Percentiles rank a stretch among this genome's conserved stretches.
Conservation (phyloP, 2,888 invertebrate genomes). For the Lingula anatina region DNA sequence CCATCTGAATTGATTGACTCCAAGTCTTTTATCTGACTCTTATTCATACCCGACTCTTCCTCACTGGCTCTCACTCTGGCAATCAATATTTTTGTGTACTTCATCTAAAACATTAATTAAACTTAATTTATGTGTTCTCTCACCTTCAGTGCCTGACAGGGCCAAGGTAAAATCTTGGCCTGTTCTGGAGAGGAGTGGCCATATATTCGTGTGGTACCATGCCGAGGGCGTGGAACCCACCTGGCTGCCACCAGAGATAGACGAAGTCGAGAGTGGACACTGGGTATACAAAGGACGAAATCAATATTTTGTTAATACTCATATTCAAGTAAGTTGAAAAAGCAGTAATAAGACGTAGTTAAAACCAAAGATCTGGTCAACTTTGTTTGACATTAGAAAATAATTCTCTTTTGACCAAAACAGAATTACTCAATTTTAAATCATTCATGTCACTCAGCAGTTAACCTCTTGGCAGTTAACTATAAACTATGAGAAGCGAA, state of each 20-base stretch:
- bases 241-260: conserved; percentile 63
- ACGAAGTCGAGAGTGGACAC: conserved; percentile 56
- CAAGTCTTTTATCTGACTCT: not conserved
- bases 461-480: too few species aligned
- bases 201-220: conserved; percentile 79
- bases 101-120: not conserved
- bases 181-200: conserved; percentile 65
- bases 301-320: conserved; percentile 71
- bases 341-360: too few species aligned
- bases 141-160: conserved; percentile 62
- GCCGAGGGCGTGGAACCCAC: conserved; percentile 65
- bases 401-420: too few species aligned
- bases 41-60: not conserved
- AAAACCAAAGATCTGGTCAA: too few species aligned
- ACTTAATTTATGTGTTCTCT: not conserved
- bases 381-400: too few species aligned
- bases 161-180: conserved; percentile 68
- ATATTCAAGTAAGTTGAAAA: conserved; percentile 63
- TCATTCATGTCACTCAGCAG: too few species aligned
- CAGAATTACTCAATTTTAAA: too few species aligned
- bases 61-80: conserved; percentile 1
- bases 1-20: not conserved
- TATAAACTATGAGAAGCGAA: too few species aligned
- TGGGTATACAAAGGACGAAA: conserved; percentile 73
- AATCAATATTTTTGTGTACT: too few species aligned